Percentiles rank a stretch among this genome's conserved stretches.
phyloP scores from a whole-genome alignment of 2,113 vertebrate genomes.

The Megaceryle maxima region DNA sequence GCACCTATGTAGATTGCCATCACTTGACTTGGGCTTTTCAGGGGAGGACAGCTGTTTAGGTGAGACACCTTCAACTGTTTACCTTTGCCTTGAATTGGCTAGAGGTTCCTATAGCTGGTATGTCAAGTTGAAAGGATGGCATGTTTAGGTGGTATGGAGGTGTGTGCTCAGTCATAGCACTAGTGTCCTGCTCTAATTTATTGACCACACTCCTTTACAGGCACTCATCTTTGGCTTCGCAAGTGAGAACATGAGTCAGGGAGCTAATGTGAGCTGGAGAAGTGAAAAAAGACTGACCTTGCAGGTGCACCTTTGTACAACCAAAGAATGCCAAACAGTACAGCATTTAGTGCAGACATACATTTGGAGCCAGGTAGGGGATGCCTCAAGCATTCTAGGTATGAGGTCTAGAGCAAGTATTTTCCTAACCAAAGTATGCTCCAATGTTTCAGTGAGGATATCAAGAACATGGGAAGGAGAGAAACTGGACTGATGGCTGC shows the following conservation, averaged over 20 bases:
- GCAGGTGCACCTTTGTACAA: not conserved
- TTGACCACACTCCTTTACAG: not conserved
- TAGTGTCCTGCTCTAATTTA: not conserved
- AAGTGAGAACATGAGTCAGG: not conserved
- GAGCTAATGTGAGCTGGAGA: not conserved
- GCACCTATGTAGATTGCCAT: not conserved
- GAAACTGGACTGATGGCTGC: not conserved
- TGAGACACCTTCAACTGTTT: not conserved
- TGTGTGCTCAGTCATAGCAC: not conserved
- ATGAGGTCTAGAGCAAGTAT: not conserved
- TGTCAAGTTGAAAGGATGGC: not conserved
- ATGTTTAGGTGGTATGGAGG: not conserved
- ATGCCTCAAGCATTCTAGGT: not conserved
- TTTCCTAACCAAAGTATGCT: not conserved
- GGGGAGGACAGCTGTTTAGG: not conserved
- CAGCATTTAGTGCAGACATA: not conserved
- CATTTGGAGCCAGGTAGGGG: not conserved
- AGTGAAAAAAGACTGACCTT: not conserved
- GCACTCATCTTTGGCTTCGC: not conserved
- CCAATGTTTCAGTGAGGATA: not conserved
- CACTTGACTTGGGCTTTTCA: not conserved
- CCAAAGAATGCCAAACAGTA: not conserved
- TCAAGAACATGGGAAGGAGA: not conserved
- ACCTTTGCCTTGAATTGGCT: not conserved
- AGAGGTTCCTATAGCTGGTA: not conserved